Percentiles rank a stretch among this genome's conserved stretches.
Evolutionary conservation across 2,797 vertebrate species (phyloP).

Genomic region (Lutjanus campechanus): DNA sequence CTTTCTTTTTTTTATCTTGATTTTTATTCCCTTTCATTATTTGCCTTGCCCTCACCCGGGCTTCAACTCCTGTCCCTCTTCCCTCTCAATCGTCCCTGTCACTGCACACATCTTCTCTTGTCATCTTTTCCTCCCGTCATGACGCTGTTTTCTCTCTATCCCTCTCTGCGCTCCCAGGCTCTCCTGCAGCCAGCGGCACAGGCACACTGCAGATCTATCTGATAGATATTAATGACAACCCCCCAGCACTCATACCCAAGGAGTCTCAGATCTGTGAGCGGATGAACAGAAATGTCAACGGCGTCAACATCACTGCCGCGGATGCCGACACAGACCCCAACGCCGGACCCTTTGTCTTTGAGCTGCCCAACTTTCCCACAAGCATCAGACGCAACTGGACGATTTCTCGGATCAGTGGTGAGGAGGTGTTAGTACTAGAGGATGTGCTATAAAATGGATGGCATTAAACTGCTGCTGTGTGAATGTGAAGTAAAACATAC

Average conservation of each 20-base stretch:
- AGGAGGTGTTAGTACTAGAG: conserved; percentile 53
- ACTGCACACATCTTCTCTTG: conserved; percentile 52
- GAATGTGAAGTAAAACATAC: background rate
- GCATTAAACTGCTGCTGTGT: background rate
- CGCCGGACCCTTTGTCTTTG: conserved; percentile 94
- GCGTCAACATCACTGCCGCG: conserved; percentile 94
- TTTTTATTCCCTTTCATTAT: conserved; percentile 52
- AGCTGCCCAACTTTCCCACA: conserved; percentile 89
- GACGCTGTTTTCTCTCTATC: conserved; percentile 53
- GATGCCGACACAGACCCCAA: conserved; percentile 94
- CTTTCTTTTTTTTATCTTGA: conserved; percentile 14
- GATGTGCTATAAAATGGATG: background rate
- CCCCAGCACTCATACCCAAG: conserved; percentile 91
- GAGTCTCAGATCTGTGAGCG: conserved; percentile 95
- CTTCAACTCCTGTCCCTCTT: conserved; percentile 41
- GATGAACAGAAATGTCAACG: conserved; percentile 87
- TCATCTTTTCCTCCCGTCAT: conserved; percentile 70
- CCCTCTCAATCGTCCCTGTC: conserved; percentile 43
- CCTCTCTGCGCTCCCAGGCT: conserved; percentile 82
- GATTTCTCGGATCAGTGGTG: conserved; percentile 92
- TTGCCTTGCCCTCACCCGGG: conserved; percentile 42
- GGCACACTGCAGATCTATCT: conserved; percentile 95
- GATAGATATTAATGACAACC: conserved; percentile 96
- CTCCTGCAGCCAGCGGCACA: conserved; percentile 91
- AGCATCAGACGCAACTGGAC: conserved; percentile 94